Base-by-base conservation (phyloP, 2,888 invertebrate genomes). In the Yponomeuta malinellus region DNA sequence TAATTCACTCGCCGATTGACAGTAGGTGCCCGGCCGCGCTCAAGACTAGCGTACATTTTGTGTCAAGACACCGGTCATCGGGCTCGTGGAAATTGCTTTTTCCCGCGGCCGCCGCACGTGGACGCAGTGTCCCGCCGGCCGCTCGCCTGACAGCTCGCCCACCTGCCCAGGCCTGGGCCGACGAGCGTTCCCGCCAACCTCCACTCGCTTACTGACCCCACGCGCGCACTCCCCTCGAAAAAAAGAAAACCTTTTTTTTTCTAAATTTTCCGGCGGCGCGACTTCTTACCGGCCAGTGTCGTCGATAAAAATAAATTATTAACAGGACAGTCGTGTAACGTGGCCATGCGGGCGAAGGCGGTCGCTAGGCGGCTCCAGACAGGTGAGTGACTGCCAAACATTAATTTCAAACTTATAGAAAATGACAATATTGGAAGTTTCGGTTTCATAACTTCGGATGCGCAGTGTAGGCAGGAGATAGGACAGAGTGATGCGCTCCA, bases 311-410 rank as follows among this genome's bases (percentile, higher is more conserved):
- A 76, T 83, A 79, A 84, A 81, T 85, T 77, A 84, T 86, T 83
- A 81, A 85, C 31, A 37, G 67, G 67, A 67, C 64, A 64, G 67
- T 37, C 67, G 67, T 67, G 67, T 59, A 84, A 82, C 83, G 84
- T 81, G 81, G 82, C 93, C 89, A 95, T 95, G 95, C 94, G 95
- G 93, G 95, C 94, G 77, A 95, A 95, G 88, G 94, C 95, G 81
- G 94, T 95, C 78, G 95, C 95, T 79, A 93, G 95, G 88, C 94
- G 94, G 86, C 93, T 95, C 76, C 93, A 94, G 83, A 94, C 94
- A 93, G 95, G 95, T 95, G 87, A 93, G 94, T 83, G 68, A 33
- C 70, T 71, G 70, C 65, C 74, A 72, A 64, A 23, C 23, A 10
- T 65, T 10, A 37, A 15, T 59, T 59, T 59, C 52, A 59, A 59